A percentile compares a stretch with the other conserved stretches of the same genome.
These are phyloP conservation scores for Heterodera schachtii DNA, from an alignment of 1,140 invertebrate genomes.

Conservation along the genomic window DNA sequence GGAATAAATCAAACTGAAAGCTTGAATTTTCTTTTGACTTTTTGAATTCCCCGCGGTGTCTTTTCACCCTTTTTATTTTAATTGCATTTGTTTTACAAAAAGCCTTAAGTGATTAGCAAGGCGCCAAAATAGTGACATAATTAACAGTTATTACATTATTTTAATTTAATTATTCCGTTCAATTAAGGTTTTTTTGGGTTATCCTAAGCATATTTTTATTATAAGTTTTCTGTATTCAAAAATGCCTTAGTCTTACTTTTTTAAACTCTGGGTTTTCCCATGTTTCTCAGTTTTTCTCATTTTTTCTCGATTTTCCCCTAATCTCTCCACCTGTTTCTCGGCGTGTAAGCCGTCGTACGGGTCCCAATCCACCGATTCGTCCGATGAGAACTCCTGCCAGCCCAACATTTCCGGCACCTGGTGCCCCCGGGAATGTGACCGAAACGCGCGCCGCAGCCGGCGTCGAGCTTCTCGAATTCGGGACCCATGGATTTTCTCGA, in stretches of 20 bases:
- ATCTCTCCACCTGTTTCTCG: conserved; percentile 32
- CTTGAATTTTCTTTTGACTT: not conserved
- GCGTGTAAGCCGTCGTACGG: conserved; percentile 42
- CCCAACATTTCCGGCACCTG: conserved; percentile 22
- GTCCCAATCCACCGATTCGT: conserved; percentile 40
- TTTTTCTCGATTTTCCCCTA: not conserved
- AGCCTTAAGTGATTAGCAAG: too few species aligned
- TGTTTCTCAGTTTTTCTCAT: not conserved
- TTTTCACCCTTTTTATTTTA: too few species aligned
- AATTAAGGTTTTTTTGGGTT: too few species aligned
- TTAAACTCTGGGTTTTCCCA: not conserved
- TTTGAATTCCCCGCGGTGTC: too few species aligned
- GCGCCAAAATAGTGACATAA: too few species aligned
- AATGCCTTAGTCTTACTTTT: too few species aligned
- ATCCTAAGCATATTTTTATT: too few species aligned
- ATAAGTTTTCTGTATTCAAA: too few species aligned
- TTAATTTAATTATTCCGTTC: too few species aligned
- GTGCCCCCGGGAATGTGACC: conserved; percentile 18
- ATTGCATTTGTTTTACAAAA: too few species aligned
- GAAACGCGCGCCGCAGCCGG: conserved; percentile 20
- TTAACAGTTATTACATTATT: too few species aligned
- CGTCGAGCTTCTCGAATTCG: conserved; percentile 21
- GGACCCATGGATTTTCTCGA: conserved; percentile 28
- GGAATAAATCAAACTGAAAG: too few species aligned
- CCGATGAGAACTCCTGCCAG: conserved; percentile 31